Conservation (phyloP, 2,797 vertebrate genomes). For the Triplophysa yarkandensis region DNA sequence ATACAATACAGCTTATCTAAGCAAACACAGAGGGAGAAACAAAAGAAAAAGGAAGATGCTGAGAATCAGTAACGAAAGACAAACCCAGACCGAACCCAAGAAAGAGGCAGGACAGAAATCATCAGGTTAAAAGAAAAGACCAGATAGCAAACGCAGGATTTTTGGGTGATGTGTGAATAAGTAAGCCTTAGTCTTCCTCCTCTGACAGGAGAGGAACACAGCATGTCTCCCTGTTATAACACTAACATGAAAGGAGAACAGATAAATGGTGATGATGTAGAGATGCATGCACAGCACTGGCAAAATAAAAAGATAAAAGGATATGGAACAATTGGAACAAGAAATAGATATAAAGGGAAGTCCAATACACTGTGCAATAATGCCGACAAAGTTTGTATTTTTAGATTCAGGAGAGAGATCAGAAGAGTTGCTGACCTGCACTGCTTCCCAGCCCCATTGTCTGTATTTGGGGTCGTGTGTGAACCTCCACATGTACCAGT, state of each 20-base stretch:
- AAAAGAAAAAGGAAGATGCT: not conserved
- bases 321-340: not conserved
- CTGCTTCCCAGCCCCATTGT: slow-evolving; percentile 98
- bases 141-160: not conserved
- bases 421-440: slow-evolving; percentile 78
- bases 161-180: not conserved
- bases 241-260: slow-evolving; percentile 5
- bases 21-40: slow-evolving; percentile 1
- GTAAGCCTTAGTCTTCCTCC: slow-evolving; percentile 11
- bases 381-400: not conserved
- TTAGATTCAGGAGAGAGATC: not conserved
- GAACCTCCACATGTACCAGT: slow-evolving; percentile 99
- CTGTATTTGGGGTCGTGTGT: slow-evolving; percentile 96
- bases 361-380: not conserved
- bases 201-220: slow-evolving; percentile 20
- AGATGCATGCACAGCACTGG: slow-evolving; percentile 2
- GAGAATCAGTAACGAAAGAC: not conserved
- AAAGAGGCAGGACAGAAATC: not conserved
- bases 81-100: not conserved
- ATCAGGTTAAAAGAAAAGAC: not conserved
- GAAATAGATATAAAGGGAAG: slow-evolving; percentile 9
- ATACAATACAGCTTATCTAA: slow-evolving; percentile 14
- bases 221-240: not conserved
- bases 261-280: not conserved
- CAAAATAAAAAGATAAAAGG: slow-evolving; percentile 1